Conservation (phyloP, 2,888 invertebrate genomes). For the Helobdella robusta region DNA sequence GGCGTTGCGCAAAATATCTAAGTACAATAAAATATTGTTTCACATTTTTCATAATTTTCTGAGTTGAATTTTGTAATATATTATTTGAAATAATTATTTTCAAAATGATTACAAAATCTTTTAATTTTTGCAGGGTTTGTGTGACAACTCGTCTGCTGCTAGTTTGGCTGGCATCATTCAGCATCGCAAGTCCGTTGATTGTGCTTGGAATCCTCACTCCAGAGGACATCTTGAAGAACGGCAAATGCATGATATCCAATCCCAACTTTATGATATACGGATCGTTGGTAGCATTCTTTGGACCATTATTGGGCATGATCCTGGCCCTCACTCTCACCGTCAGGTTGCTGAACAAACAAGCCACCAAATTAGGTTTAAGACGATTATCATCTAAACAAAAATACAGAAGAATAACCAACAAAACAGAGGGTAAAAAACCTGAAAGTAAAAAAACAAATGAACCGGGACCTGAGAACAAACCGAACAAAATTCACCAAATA, state of each 20-base stretch:
- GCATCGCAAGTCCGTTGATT: slow-evolving; percentile 51
- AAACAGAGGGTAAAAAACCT: not conserved
- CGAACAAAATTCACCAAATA: not conserved
- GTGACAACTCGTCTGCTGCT: slow-evolving; percentile 70
- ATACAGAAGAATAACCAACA: too few relatives aligned
- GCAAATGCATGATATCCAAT: slow-evolving; percentile 49
- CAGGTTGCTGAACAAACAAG: slow-evolving; percentile 61
- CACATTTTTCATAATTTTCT: too few relatives aligned
- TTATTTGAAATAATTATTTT: too few relatives aligned
- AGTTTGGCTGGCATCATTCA: slow-evolving; percentile 76
- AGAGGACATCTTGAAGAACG: slow-evolving; percentile 53
- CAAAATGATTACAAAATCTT: too few relatives aligned
- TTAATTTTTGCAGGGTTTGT: slow-evolving; percentile 4
- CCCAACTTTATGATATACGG: slow-evolving; percentile 65
- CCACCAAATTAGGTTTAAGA: slow-evolving; percentile 16
- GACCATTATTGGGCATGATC: slow-evolving; percentile 86
- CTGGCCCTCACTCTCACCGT: slow-evolving; percentile 85
- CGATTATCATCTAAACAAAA: slow-evolving; percentile 3
- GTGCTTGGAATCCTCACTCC: slow-evolving; percentile 55
- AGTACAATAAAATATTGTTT: too few relatives aligned
- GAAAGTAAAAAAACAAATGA: not conserved
- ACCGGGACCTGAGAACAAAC: not conserved
- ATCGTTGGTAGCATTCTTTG: slow-evolving; percentile 88
- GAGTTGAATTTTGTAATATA: too few relatives aligned
- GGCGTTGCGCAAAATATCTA: too few relatives aligned